Evolutionary conservation across 2,888 invertebrate species (phyloP), one percentile per base, ranked within the genome.

Genomic region (Diaprepes abbreviatus): DNA sequence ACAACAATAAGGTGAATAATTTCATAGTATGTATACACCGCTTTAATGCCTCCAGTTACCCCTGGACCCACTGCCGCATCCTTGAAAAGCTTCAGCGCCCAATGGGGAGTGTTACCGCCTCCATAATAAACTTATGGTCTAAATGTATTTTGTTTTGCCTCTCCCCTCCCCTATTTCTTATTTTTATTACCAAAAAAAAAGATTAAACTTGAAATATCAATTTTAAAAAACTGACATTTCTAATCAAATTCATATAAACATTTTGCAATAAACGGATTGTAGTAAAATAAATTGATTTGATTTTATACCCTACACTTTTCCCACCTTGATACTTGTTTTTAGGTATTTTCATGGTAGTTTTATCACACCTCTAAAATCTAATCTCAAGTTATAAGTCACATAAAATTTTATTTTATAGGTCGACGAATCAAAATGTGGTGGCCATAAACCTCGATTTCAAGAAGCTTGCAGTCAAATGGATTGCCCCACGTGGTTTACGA

Each of bases 401-500:
- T 62, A 68, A 68, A 68, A 55, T 72, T 66, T 57, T 72, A 59
- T 83, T 83, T 66, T 86, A 64, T 63, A 94, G 93, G 90, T 88
- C 78, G 89, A 87, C 81, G 95, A 95, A 78, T 90, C 91, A 59
- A 91, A 92, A 76, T 97, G 97, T 85, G 88, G 89, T 43, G 88
- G 89, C 1, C 90, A 91, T 71, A 93, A 93, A 72, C 96, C 96
- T 2, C 88, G 91, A 66, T 89, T 90, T 52, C 89, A 93, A 74
- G 95, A 95, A 80, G 88, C 91, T 2, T 97, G 97, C 86, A 94
- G 93, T 83, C 88, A 90, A 74, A 89, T 92, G 77, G 92, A 93
- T 71, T 97, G 97, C 82, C 95, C 96, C 0, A 88, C 89, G 74
- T 97, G 97, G 97, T 88, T 92, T 73, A 89, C 92, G 45, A 92